A percentile compares a stretch with the other conserved stretches of the same genome.
Evolutionary conservation across 2,797 vertebrate species (phyloP).

Genomic region (Bradypodion ventrale): DNA sequence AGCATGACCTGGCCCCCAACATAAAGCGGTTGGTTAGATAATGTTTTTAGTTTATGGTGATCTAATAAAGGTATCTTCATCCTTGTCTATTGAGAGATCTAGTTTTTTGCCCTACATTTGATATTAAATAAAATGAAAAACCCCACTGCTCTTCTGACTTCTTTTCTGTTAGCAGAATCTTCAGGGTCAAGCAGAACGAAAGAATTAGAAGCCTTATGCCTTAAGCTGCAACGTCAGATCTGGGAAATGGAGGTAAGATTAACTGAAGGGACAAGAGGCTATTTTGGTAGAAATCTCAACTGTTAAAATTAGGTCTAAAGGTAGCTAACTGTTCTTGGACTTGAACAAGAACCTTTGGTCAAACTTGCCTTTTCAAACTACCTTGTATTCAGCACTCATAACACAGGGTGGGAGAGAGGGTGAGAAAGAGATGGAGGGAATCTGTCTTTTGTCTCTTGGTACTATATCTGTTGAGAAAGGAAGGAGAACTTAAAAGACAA

Average conservation of each 20-base stretch:
- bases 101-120: too few species aligned
- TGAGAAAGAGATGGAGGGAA: neutral
- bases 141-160: neutral
- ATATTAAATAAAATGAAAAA: neutral
- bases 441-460: neutral
- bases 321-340: neutral
- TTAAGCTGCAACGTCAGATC: slow-evolving; percentile 82
- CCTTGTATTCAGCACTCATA: neutral
- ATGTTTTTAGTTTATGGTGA: too few species aligned
- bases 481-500: too few species aligned
- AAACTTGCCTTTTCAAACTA: neutral
- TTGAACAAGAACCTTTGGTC: neutral
- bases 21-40: too few species aligned
- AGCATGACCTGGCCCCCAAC: too few species aligned
- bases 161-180: slow-evolving; percentile 21
- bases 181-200: slow-evolving; percentile 30
- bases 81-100: too few species aligned
- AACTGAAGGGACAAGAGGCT: neutral
- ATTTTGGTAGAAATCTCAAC: neutral
- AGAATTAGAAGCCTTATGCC: slow-evolving; percentile 76
- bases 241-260: slow-evolving; percentile 89
- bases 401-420: neutral
- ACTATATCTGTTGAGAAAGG: neutral
- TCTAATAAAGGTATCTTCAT: too few species aligned
- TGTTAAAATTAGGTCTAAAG: neutral